Base-by-base conservation (phyloP, 2,888 invertebrate genomes). In the Xestia ashworthii region DNA sequence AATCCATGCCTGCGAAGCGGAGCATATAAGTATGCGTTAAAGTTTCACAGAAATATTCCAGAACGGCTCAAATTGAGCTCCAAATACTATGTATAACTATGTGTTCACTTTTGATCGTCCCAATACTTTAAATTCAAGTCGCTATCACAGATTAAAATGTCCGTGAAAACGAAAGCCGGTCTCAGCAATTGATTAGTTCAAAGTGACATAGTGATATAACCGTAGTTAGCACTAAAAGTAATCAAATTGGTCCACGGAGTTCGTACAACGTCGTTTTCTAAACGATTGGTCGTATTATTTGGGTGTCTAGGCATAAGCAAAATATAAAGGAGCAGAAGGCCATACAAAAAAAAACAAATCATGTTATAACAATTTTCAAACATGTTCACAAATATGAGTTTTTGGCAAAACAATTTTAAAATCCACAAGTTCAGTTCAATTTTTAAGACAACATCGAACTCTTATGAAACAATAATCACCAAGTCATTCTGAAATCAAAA, bases 171-270 rank as follows among this genome's bases (percentile, higher is more conserved):
- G 69, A 78, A 77, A 74, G 32, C 22, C 60, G 5, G 50, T 76
- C 76, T 60, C 41, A 64, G 50, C 55, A 81, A 80, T 78, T 78
- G 75, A 81, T 62, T 78, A 76, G 71, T 78, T 80, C 53, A 50
- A 58, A 75, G 60, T 72, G 78, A 78, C 73, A 74, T 70, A 66
- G 8, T 69, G 48, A 71, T 78, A 78, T 67, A 44, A 74, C 60
- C 73, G 46, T 62, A 58, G 62, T 80, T 76, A 71, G 65, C 64
- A 78, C 74, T 81, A 58, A 81, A 85, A 87, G 64, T 77, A 81
- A 81, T 83, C 81, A 85, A 85, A 87, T 80, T 75, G 80, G 80
- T 85, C 70, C 76, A 67, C 80, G 82, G 87, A 83, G 80, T 87
- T 85, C 3, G 64, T 67, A 73, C 77, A 82, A 65, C 64, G 74